Conservation (phyloP, 2,888 invertebrate genomes). For the Diarsia rubi region DNA sequence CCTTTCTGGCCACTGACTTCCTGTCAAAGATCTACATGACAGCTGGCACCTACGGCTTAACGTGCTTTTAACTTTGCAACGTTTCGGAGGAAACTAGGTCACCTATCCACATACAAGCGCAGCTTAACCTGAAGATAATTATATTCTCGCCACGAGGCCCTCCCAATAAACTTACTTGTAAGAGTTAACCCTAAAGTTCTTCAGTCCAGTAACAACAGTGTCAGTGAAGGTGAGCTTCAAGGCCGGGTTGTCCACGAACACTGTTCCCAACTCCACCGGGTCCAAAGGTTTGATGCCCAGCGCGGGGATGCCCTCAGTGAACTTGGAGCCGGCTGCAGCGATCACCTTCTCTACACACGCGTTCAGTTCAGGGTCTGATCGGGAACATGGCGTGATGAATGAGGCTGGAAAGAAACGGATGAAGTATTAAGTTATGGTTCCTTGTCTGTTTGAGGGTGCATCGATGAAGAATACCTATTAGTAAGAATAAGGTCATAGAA, state of each 20-base stretch:
- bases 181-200: conserved; percentile 80
- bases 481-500: not conserved
- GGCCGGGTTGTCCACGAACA: conserved; percentile 85
- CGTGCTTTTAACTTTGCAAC: too few relatives aligned
- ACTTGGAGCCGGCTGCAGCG: conserved; percentile 75
- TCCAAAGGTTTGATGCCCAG: conserved; percentile 87
- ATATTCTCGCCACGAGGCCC: too few relatives aligned
- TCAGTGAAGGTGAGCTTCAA: conserved; percentile 86
- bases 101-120: too few relatives aligned
- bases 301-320: conserved; percentile 86
- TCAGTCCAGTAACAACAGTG: conserved; percentile 86
- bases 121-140: too few relatives aligned
- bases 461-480: not conserved
- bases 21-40: too few relatives aligned
- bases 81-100: too few relatives aligned
- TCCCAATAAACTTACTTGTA: conserved; percentile 85
- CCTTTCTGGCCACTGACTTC: too few relatives aligned
- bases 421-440: not conserved
- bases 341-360: conserved; percentile 83
- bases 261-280: conserved; percentile 86
- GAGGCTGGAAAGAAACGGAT: conserved; percentile 80
- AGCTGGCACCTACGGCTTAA: too few relatives aligned
- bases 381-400: conserved; percentile 86
- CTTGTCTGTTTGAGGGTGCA: not conserved
- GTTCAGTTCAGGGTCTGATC: conserved; percentile 83